Conservation (phyloP, 2,113 vertebrate genomes). For the Hippocampus comes region DNA sequence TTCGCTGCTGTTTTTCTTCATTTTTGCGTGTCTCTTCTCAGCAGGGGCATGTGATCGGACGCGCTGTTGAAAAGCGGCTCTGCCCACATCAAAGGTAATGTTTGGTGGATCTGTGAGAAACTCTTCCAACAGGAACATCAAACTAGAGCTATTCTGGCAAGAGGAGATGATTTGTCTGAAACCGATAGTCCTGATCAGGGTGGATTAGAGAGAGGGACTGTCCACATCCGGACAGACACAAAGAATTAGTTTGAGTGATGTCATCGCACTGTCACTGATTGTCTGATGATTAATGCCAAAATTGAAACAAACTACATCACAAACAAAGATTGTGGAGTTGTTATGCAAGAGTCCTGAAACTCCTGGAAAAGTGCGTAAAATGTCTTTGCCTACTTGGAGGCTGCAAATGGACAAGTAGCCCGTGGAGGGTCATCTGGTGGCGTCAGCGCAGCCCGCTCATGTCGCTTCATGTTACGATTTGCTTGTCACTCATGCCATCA, state of each 20-base stretch:
- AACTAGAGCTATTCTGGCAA: constrained; percentile 20
- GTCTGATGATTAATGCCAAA: too few species aligned
- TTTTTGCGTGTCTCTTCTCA: constrained; percentile 13
- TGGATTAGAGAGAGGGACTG: neutral
- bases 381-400: neutral
- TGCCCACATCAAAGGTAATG: constrained; percentile 47
- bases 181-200: constrained; percentile 51
- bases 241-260: neutral
- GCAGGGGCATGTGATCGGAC: constrained; percentile 34
- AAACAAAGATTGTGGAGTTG: too few species aligned
- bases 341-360: too few species aligned
- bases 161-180: constrained; percentile 44
- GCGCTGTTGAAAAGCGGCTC: constrained; percentile 35
- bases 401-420: neutral
- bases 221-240: neutral
- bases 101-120: constrained; percentile 35
- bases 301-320: too few species aligned
- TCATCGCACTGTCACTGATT: neutral
- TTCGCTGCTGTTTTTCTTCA: neutral
- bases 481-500: neutral
- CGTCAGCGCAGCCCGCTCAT: too few species aligned
- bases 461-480: neutral
- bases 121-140: constrained; percentile 43
- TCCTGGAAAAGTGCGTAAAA: neutral
- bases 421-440: neutral